phyloP scores from a whole-genome alignment of 2,113 vertebrate genomes.

The Apteryx mantelli region DNA sequence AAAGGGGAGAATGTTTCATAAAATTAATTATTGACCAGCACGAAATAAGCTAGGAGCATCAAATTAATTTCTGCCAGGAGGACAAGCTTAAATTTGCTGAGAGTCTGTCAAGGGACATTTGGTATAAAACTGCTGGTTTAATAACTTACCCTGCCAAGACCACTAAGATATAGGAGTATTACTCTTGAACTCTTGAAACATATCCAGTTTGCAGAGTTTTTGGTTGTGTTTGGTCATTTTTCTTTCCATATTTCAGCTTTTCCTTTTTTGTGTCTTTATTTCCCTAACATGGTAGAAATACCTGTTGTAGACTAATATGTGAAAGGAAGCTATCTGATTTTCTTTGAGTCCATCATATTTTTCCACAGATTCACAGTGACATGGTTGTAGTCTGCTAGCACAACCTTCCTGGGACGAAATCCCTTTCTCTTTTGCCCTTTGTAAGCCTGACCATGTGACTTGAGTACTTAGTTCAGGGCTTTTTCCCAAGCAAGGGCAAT shows the following conservation, averaged over 20 bases:
- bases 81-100: not conserved
- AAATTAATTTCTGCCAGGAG: slow-evolving; percentile 31
- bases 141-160: not conserved
- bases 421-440: not conserved
- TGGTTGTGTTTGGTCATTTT: not conserved
- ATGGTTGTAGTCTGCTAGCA: not conserved
- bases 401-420: not conserved
- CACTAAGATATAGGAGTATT: not conserved
- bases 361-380: not conserved
- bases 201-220: not conserved
- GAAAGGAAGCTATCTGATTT: not conserved
- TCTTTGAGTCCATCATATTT: not conserved
- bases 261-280: not conserved
- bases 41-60: not conserved
- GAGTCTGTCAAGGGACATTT: not conserved
- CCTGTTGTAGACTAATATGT: not conserved
- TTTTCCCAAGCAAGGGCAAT: not conserved
- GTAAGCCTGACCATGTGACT: not conserved
- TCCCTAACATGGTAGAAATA: not conserved
- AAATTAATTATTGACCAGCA: not conserved
- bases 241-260: not conserved
- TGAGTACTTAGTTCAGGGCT: rapidly evolving
- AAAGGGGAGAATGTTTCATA: not conserved
- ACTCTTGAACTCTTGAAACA: not conserved
- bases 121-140: not conserved